phyloP scores from a whole-genome alignment of 2,113 vertebrate genomes.

The Suncus etruscus region DNA sequence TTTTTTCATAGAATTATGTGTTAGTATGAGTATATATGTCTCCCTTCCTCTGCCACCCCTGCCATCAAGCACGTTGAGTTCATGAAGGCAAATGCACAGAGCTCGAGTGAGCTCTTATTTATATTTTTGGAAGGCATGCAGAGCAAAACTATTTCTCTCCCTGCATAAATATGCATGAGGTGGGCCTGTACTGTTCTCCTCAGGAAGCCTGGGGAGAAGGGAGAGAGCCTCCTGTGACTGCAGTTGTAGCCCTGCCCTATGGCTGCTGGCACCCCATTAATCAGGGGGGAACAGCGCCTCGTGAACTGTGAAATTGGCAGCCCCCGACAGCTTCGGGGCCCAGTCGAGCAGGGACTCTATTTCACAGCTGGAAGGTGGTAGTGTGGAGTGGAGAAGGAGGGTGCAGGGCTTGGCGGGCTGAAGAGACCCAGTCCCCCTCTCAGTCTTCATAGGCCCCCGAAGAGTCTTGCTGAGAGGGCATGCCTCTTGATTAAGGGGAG shows the following conservation, averaged over 20 bases:
- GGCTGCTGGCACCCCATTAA: conserved; percentile 72
- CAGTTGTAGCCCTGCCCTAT: conserved; percentile 40
- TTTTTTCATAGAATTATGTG: conserved; percentile 33
- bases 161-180: conserved; percentile 70
- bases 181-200: not conserved
- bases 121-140: conserved; percentile 61
- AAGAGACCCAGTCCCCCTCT: fast-evolving
- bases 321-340: conserved; percentile 62
- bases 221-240: not conserved
- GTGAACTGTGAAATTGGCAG: conserved; percentile 81
- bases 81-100: not conserved
- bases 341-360: conserved; percentile 62
- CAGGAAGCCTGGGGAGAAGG: conserved; percentile 7
- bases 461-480: not conserved
- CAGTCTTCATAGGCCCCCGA: not conserved
- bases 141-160: conserved; percentile 68
- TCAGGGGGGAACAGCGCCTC: conserved; percentile 57
- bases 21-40: not conserved
- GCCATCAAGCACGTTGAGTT: conserved; percentile 25
- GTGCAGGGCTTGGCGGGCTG: not conserved
- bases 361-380: conserved; percentile 73
- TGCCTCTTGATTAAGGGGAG: conserved; percentile 60
- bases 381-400: not conserved
- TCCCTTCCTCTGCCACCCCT: conserved; percentile 18
- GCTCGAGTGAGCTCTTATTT: conserved; percentile 70